Evolutionary conservation across 2,797 vertebrate species (phyloP), one percentile per base, ranked within the genome.

Genomic region (Falco biarmicus): DNA sequence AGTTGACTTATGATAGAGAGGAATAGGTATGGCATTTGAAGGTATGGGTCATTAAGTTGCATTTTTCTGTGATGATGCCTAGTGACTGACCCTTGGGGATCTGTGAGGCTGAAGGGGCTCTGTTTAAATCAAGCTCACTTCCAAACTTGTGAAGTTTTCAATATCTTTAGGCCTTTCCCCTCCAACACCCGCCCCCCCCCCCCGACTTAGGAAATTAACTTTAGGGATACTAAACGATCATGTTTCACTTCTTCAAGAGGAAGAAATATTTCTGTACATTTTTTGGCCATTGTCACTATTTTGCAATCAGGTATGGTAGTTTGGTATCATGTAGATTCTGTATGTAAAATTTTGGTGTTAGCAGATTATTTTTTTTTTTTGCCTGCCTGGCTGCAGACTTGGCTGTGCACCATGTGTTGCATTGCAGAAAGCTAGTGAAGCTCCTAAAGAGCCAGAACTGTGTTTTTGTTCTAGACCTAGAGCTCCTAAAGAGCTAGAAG

Each of bases 21-120:
- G 13, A 26, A 21, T 20, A 25, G 18, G 63, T 41, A 15, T 1
- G 17, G 9, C 16, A 13, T 41, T 57, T 47, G 54, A 69, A 65
- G 20, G 12, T 11, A 3, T 10, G 9, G 34, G 31, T 51, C 22
- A 8, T 31, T 15, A 48, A 53, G 25, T 5, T 15, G 15, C 1
- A 5, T 34, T 82, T 87, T 54, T 7, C 41, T 15, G 1, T 2
- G 1, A 11, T 2, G 8, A 0, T 65, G 43, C 22, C 29, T 18
- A 17, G 5, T 37, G 26, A 59, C 19, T 26, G 16, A 18, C 29
- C 9, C 7, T 59, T 43, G 7, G 25, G 41, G 13, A 10, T 56
- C 5, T 25, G 37, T 50, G 15, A 17, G 25, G 20, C 26, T 70
- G 28, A 53, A 64, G 28, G 12, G 31, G 3, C 25, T 70, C 22